phyloP scores from a whole-genome alignment of 2,113 vertebrate species.

The Serilophus lunatus region DNA sequence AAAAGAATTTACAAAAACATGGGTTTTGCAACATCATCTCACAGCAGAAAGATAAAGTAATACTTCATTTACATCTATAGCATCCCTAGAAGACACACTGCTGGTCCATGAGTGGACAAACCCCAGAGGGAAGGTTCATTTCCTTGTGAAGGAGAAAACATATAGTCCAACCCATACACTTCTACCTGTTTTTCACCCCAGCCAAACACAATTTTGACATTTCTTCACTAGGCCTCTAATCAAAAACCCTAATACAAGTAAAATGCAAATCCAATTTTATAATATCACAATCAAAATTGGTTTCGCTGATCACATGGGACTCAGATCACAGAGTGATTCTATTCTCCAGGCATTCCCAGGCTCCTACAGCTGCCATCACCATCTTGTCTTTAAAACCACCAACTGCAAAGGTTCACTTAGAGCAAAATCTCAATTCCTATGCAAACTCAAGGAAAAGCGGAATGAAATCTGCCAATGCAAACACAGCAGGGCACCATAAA shows the following conservation, averaged over 20 bases:
- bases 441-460: background rate
- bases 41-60: background rate
- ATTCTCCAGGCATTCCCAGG: background rate
- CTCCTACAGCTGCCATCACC: background rate
- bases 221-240: background rate
- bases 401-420: background rate
- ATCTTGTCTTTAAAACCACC: background rate
- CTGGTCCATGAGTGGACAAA: background rate
- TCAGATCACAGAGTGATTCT: background rate
- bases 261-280: background rate
- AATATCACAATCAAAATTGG: background rate
- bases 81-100: background rate
- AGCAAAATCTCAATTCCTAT: background rate
- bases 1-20: background rate
- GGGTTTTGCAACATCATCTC: background rate
- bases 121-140: background rate
- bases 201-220: background rate
- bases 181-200: background rate
- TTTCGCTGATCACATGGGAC: background rate
- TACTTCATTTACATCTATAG: background rate
- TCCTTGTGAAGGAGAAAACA: background rate
- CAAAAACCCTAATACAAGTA: background rate
- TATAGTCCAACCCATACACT: background rate
- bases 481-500: background rate
- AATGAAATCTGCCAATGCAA: background rate